Percentiles rank a stretch among this genome's conserved stretches.
Conservation (phyloP, 35 echinoderm and acorn worm species). For the Lytechinus pictus region DNA sequence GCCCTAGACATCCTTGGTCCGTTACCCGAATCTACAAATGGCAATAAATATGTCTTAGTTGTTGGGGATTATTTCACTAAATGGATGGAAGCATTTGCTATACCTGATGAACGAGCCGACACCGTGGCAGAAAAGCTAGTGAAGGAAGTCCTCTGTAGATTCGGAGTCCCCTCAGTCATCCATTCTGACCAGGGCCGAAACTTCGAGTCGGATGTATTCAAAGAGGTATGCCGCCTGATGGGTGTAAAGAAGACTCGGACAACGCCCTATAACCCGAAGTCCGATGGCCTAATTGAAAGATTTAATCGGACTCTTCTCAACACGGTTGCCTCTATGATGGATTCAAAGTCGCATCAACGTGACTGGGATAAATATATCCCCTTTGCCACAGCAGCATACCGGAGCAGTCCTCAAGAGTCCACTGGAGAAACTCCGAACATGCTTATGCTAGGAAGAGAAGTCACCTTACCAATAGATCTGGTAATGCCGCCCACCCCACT, state of each 20-base stretch:
- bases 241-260: background rate
- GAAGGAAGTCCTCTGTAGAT: no score
- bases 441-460: conserved; percentile 65
- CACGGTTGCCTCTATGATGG: background rate
- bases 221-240: background rate
- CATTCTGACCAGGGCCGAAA: background rate
- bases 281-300: background rate
- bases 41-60: no score
- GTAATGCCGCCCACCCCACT: background rate
- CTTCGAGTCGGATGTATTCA: background rate
- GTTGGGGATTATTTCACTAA: no score
- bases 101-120: no score
- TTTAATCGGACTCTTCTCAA: background rate
- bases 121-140: no score
- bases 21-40: background rate
- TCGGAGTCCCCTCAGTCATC: background rate
- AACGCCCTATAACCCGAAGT: background rate
- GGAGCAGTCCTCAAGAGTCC: conserved; percentile 63
- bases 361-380: conserved; percentile 65
- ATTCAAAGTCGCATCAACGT: conserved; percentile 50
- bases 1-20: background rate
- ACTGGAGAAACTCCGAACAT: conserved; percentile 70
- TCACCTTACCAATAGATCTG: conserved; percentile 54
- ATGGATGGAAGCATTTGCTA: no score
- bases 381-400: conserved; percentile 60